Base-by-base conservation (phyloP, 2,797 vertebrate genomes). In the Schizopygopsis malacanthus region DNA sequence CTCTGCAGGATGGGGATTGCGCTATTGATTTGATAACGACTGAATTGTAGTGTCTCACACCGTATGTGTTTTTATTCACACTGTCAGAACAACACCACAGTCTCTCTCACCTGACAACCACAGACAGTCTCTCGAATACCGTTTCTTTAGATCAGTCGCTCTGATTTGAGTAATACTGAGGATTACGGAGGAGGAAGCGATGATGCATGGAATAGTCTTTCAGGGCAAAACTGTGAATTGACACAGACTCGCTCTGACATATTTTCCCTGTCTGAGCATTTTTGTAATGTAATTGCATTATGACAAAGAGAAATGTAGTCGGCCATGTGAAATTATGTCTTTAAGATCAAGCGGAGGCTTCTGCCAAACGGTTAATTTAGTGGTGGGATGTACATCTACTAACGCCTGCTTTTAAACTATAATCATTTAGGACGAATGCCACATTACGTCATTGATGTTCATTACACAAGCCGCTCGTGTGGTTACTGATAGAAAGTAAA, bases 21-120 rank as follows among this genome's bases (percentile, higher is more conserved):
- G 8, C 12, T 63, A 63, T 85, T 72, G 84, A 73, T 81, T 85
- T 63, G 20, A 41, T 65, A 39, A 81, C 3, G 56, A 61, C 52
- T 2, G 8, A n/a, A 71, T 52, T 43, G 37, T 54, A 25, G 15
- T 63, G 18, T 25, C 41, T 71, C 54, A 63, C 77, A 0, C 41
- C 6, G 1, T 5, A 2, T 61, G 43, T 63, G 84, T 73, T 81
- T 45, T 71, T 15, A 61, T 79, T 85, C 65, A 71, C 50, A 56
- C 83, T 61, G 39, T 85, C 76, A 85, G 39, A 28, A 22, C 39
- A 59, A 80, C 28, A 85, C 65, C 20, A 59, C 8, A 79, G 77
- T 33, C 59, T 69, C 22, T 77, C 47, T 70, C 67, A 33, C 67
- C 76, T 79, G 50, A 79, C 52, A 71, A n/a, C 18, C 4, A 1